Base-by-base conservation (phyloP, 2,888 invertebrate genomes). In the Trichopria drosophilae region DNA sequence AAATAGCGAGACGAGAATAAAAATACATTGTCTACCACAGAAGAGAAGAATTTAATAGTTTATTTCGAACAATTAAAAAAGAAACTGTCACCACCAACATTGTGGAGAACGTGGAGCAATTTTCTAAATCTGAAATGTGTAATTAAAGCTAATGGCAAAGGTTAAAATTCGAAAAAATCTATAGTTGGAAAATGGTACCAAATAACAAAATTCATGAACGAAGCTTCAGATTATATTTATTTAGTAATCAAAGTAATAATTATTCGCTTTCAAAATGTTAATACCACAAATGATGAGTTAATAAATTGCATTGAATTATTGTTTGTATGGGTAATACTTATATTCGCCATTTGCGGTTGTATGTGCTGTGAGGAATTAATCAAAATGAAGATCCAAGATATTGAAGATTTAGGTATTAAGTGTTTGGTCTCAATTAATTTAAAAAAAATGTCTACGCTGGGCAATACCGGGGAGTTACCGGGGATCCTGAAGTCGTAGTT, bases 21-120 rank as follows among this genome's bases (percentile, higher is more conserved):
- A 58, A 34, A 41, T 42, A 44, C 35, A 28, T 32, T 34, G 3
- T 41, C 46, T 15, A 31, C 19, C n/a, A 46, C 51, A 3, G 41
- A 51, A 54, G 12, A 16, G 51, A 35, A 54, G 49, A 10, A 49
- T 39, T 34, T 52, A 15, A 20, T 47, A 9, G 46, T 51, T 18
- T 16, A 24, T 1, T 15, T 54, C 24, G 54, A 40, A 51, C 31
- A 42, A n/a, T 24, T 31, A 12, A 31, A 31, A 31, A 10, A 10
- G 19, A 32, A 32, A 32, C 15, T 32, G 12, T 18, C 16, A 13
- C 32, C 32, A n/a, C 13, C 32, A 4, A 32, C 32, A 9, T 4
- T 32, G 4, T 32, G 32, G 13, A 32, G 32, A 6, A 13, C 19
- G 16, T 32, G 32, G 32, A 32, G 13, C 47, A 47, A 15, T 4